A percentile compares a stretch with the other conserved stretches of the same genome.
Evolutionary conservation across 2,888 invertebrate genomes (phyloP).

Genomic region (Metellina segmentata): DNA sequence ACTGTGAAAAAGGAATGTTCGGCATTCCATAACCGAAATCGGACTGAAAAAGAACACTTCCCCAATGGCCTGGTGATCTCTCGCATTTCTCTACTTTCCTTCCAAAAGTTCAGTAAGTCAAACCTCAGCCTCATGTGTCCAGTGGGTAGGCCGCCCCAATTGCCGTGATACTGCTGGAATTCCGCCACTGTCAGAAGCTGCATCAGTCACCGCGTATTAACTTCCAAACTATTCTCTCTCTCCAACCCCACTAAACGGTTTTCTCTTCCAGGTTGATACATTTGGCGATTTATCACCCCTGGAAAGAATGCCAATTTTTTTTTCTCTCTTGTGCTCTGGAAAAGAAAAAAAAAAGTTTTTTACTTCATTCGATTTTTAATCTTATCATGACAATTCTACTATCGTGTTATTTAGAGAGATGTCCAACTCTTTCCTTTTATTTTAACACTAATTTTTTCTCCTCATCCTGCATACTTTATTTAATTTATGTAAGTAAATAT

Average conservation of each 20-base stretch:
- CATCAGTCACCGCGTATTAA: slow-evolving; percentile 16
- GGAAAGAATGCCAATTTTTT: not conserved
- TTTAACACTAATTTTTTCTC: no score
- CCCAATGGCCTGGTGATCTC: slow-evolving; percentile 53
- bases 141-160: slow-evolving; percentile 65
- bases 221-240: not conserved
- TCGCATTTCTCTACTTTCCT: slow-evolving; percentile 64
- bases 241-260: slow-evolving; percentile 12
- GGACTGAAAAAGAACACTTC: not conserved
- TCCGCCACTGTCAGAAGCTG: slow-evolving; percentile 11
- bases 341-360: not conserved
- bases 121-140: slow-evolving; percentile 71
- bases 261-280: slow-evolving; percentile 18
- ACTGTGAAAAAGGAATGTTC: not conserved
- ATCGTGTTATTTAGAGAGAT: no score
- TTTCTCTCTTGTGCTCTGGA: not conserved
- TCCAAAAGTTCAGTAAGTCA: slow-evolving; percentile 69
- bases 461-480: no score
- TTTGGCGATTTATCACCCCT: slow-evolving; percentile 40
- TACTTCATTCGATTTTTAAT: no score
- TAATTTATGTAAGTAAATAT: no score
- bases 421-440: no score
- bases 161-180: slow-evolving; percentile 39
- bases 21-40: not conserved
- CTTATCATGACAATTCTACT: no score